Base-by-base conservation (phyloP, 2,797 vertebrate genomes). In the Parauchenoglanis ngamensis region DNA sequence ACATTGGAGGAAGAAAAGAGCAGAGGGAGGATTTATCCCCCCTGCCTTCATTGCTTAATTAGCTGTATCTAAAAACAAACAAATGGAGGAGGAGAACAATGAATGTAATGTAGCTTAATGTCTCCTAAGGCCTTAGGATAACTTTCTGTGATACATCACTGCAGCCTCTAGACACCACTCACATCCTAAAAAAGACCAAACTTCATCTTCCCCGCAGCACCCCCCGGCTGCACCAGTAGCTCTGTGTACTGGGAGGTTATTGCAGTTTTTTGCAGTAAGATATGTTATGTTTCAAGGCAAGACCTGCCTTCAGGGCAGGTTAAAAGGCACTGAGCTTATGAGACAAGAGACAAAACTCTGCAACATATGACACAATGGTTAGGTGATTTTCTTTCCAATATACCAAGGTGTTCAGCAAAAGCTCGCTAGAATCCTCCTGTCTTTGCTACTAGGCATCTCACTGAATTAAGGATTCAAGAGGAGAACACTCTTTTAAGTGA, bases 1-100 rank as follows among this genome's bases (percentile, higher is more conserved):
- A 88, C 7, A 54, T 17, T 25, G 28, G 40, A 70, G 31, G 63
- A 70, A 86, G 59, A 59, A 63, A 46, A 15, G n/a, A 79, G 28
- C 1, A 63, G 54, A 76, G 63, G 77, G 79, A 90, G 83, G 86
- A 90, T 90, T 84, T 90, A 91, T 89, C 54, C 78, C 85, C 79
- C 23, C 52, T 87, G 73, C 61, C 46, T 35, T 59, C 40, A 52
- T 65, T 87, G 85, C 86, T 89, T 91, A 89, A 91, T 89, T 90
- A 88, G 89, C 87, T 90, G 87, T 87, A 87, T 89, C 87, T 90
- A 89, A 89, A 92, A 89, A 88, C 88, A 91, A 91, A 91, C 88
- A 88, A 87, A 89, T 83, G 46, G 86, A 88, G 84, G 76, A 83
- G 72, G 79, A 85, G 87, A 90, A 92, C 87, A 91, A 91, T 90